A percentile compares a stretch with the other conserved stretches of the same genome.
Conservation (phyloP, 2,797 vertebrate species). For the Cossypha polioptera region DNA sequence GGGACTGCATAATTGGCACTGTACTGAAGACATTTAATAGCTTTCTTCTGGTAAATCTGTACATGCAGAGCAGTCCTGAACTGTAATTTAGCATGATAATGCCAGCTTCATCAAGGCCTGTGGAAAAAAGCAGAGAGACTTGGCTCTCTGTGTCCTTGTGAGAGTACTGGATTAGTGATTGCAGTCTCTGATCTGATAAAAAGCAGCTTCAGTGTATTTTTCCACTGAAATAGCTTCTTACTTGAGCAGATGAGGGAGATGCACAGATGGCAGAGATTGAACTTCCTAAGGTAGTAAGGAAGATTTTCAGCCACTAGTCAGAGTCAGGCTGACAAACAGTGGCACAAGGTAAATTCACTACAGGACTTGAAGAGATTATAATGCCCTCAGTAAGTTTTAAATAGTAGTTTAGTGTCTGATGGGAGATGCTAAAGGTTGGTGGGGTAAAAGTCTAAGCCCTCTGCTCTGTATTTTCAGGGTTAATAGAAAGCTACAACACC, state of each 20-base stretch:
- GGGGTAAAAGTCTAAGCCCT: neutral
- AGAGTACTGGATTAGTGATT: neutral
- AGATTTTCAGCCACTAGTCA: neutral
- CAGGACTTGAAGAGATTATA: neutral
- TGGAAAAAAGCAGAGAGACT: neutral
- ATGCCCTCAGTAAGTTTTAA: neutral
- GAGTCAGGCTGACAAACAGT: neutral
- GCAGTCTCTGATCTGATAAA: neutral
- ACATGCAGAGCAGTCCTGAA: neutral
- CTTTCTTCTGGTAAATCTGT: conserved; percentile 3
- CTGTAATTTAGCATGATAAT: conserved; percentile 10
- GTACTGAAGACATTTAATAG: neutral
- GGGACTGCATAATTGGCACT: neutral
- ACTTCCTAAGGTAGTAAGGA: neutral
- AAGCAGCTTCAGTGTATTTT: neutral
- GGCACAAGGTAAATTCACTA: neutral
- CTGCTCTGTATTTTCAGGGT: neutral
- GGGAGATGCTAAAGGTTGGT: neutral
- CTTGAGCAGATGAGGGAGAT: neutral
- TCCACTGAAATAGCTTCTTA: neutral
- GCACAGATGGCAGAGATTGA: neutral
- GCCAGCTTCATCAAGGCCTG: neutral
- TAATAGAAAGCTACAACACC: neutral
- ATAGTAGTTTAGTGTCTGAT: neutral
- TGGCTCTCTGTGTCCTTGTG: neutral